Base-by-base conservation (phyloP, 2,113 vertebrate genomes). In the Orientallactaga bullata region DNA sequence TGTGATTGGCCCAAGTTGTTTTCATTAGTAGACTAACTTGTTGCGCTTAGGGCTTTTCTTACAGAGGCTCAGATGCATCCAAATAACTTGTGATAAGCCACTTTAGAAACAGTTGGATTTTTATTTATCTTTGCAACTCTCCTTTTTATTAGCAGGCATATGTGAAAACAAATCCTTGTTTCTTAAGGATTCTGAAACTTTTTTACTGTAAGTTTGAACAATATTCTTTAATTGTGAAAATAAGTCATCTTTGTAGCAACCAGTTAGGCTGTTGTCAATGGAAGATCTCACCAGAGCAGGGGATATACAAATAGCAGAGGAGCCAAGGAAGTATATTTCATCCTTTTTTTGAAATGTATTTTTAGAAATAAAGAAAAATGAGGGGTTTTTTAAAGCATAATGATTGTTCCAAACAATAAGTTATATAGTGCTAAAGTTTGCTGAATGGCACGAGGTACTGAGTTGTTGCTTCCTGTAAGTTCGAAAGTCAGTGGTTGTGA, bases 181-280 rank as follows among this genome's bases (percentile, higher is more conserved):
- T 71, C 17, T 79, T 65, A 37, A 42, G 4, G 51, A 11, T 94
- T 97, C 0, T 88, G 47, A 60, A 85, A 30, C n/a, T 90, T 76
- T 26, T 94, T 47, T 85, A 20, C 85, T 15, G 63, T 96, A 95
- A 24, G 12, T 96, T 32, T 91, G 84, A 95, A 60, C 92, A 65
- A 47, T 68, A 42, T 76, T 65, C 4, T 32, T 94, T 8, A 47
- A 0, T 71, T 93, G 80, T 80, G 42, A 0, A 81, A 86, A 68
- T 28, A 2, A 47, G 0, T 92, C 71, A 77, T 74, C 65, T 68
- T 68, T 63, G 5, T 80, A 74, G 86, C 72, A 80, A 7, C 16
- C 42, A 68, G 16, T 35, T 39, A 16, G 17, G 42, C 66, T 39
- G 10, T 51, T 72, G 69, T 24, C 39, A 71, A 0, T 55, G 23